Base-by-base conservation (phyloP, 2,888 invertebrate genomes). In the Linnaemya vulpina region DNA sequence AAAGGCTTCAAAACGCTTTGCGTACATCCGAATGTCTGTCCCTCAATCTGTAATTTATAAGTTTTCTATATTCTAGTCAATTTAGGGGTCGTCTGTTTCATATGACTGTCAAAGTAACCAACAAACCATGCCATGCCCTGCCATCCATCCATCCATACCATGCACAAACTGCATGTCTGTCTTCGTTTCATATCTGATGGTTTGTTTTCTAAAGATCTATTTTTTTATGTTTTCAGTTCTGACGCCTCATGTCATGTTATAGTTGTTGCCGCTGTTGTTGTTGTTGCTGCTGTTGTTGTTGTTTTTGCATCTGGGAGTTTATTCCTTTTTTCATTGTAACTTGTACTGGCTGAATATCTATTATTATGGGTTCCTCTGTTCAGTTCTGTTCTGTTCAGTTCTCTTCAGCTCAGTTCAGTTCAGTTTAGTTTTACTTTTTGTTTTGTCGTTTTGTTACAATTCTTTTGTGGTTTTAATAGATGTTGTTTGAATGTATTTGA, bases 381-480 rank as follows among this genome's bases (percentile, higher is more conserved):
- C 40, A 35, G 11, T 25, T 35, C 5, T n/a, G 22, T 62, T 62
- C 43, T 17, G 63, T 43, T 35, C 43, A 2, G 10, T 67, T 70
- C 30, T 20, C 22, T 46, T 81, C 49, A 10, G 25, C 40, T 70
- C 30, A 22, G 13, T 67, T 53, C 8, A 11, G 53, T 71, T 55
- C 13, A 4, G 25, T 43, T 60, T 3, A 30, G n/a, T 43, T 62
- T 60, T 43, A 53, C 35, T 46, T 30, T 51, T 40, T 60, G 15
- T 30, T 5, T 20, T 79, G 40, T 30, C 51, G 71, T 71, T 78
- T 70, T 35, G 53, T 71, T 71, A 70, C 78, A 63, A 78, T 78
- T 75, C 75, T 76, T 82, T 82, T 82, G 63, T 76, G 75, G 81
- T 76, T 82, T 82, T 46, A 81, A 75, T 75, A 63, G 81, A 75